Evolutionary conservation across 2,888 invertebrate species (phyloP).

Genomic region (Epicampocera succincta): DNA sequence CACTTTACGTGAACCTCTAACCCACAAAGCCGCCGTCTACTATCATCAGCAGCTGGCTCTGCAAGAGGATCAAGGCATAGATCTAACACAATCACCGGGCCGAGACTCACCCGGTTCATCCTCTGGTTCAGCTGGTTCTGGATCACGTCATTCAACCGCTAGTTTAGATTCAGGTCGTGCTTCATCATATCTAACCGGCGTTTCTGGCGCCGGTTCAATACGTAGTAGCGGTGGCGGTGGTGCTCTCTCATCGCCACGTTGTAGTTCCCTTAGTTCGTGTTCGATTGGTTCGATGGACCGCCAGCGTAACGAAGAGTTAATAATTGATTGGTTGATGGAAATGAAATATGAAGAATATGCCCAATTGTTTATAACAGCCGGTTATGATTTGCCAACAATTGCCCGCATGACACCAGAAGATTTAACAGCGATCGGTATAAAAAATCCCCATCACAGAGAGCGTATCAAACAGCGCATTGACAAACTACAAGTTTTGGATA

Average conservation of each 20-base stretch:
- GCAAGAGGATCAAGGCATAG: constrained; percentile 93
- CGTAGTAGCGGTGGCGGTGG: constrained; percentile 78
- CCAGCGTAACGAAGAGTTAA: constrained; percentile 92
- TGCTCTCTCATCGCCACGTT: constrained; percentile 85
- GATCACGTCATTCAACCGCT: constrained; percentile 94
- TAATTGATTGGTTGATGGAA: constrained; percentile 96
- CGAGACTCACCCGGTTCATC: constrained; percentile 95
- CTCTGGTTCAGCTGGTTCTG: constrained; percentile 92
- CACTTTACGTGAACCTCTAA: constrained; percentile 85
- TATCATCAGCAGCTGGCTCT: constrained; percentile 91
- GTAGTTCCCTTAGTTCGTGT: constrained; percentile 88
- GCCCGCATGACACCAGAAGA: constrained; percentile 99
- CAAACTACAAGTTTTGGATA: constrained; percentile 95
- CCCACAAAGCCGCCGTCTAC: constrained; percentile 89
- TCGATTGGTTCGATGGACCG: constrained; percentile 90
- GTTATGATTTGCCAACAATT: constrained; percentile 98
- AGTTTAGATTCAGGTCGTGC: constrained; percentile 94
- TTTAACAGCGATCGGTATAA: constrained; percentile 93
- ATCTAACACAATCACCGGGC: constrained; percentile 95
- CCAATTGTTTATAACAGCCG: constrained; percentile 94
- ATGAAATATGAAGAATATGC: constrained; percentile 97
- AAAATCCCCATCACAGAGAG: constrained; percentile 98
- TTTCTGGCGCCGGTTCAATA: constrained; percentile 80
- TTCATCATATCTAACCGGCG: constrained; percentile 86
- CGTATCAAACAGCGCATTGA: constrained; percentile 98